Evolutionary conservation across 2,888 invertebrate genomes (phyloP).

Genomic region (Phragmatobia fuliginosa): DNA sequence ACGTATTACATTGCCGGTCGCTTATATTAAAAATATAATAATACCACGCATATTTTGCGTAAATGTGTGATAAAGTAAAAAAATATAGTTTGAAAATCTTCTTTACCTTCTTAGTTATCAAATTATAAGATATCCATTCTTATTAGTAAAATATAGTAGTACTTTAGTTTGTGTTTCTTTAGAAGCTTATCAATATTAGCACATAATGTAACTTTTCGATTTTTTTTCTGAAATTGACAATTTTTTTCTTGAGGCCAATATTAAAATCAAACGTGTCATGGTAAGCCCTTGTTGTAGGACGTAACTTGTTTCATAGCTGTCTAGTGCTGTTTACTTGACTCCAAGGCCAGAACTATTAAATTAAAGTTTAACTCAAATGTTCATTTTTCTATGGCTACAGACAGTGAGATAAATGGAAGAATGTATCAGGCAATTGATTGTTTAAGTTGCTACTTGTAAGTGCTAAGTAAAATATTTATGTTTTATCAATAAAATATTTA

Average conservation of each 20-base stretch:
- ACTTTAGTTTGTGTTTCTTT: background rate
- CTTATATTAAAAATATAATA: conserved; percentile 13
- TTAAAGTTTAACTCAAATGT: background rate
- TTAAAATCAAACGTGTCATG: too few species aligned
- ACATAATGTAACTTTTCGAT: background rate
- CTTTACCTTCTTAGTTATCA: background rate
- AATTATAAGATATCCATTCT: too few species aligned
- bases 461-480: too few species aligned
- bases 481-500: too few species aligned
- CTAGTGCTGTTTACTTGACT: too few species aligned
- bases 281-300: too few species aligned
- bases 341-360: too few species aligned
- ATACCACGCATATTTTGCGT: background rate
- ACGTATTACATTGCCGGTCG: conserved; percentile 19
- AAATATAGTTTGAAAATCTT: background rate
- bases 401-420: background rate
- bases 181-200: background rate
- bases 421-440: background rate
- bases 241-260: background rate
- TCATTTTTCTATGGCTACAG: background rate
- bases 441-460: too few species aligned
- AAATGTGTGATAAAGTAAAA: background rate
- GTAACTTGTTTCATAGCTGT: too few species aligned
- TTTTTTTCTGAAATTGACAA: background rate
- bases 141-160: background rate